Conservation (phyloP, 2,888 invertebrate genomes). For the Diploptera punctata region DNA sequence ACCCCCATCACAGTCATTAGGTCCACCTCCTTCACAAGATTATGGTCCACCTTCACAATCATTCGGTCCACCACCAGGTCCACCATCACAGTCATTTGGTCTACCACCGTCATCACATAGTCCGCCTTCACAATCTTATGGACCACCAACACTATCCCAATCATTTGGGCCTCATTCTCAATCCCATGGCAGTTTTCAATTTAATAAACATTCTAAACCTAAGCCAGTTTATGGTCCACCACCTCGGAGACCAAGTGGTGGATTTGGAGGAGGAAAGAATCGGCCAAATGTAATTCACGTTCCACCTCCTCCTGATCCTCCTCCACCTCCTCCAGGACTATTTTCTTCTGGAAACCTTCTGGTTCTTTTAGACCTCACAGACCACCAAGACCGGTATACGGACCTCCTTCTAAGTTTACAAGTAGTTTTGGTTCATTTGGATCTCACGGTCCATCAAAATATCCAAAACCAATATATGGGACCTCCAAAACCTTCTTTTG, state of each 20-base stretch:
- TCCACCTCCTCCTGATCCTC: conserved; percentile 47
- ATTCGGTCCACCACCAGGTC: not conserved
- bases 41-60: not conserved
- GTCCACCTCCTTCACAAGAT: not conserved
- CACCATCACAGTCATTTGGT: conserved; percentile 3
- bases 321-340: conserved; percentile 36
- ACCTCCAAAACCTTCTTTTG: conserved; percentile 46
- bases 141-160: not conserved
- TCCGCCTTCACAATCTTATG: not conserved
- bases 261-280: conserved; percentile 42
- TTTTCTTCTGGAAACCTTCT: conserved; percentile 32
- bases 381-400: conserved; percentile 54
- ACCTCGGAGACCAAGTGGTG: not conserved
- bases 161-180: not conserved
- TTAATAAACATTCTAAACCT: not conserved
- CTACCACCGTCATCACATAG: not conserved
- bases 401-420: not conserved
- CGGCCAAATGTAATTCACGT: conserved; percentile 49
- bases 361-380: conserved; percentile 51
- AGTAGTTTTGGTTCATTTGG: not conserved
- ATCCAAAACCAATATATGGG: conserved; percentile 47
- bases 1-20: not conserved
- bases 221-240: conserved; percentile 21
- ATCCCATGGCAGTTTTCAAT: not conserved
- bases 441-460: not conserved